Base-by-base conservation (phyloP, 2,113 vertebrate genomes). In the Corythaixoides concolor region DNA sequence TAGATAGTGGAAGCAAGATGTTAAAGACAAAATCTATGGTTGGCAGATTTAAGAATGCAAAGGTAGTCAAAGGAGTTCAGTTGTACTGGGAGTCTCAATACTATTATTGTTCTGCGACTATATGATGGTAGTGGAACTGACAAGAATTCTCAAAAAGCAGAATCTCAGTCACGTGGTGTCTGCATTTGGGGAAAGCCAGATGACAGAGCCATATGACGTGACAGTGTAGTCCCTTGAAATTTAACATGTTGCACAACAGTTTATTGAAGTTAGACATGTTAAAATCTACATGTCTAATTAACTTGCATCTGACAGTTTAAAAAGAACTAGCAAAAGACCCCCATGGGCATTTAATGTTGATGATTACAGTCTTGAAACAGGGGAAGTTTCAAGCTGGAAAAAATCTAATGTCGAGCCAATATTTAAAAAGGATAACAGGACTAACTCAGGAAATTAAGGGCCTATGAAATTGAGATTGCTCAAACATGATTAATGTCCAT, bases 401-500 rank as follows among this genome's bases (percentile, higher is more conserved):
- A 80, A 86, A 80, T 55, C 35, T 67, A 23, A 74, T 70, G 9
- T 87, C 76, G 37, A 84, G 45, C 22, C 64, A 88, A 18, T 81
- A 59, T 90, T 84, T 73, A 35, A 76, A 90, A 93, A 70, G 59
- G 1, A 28, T 56, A 84, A 59, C 32, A 39, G 27, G 50, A 74
- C 19, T 59, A 68, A 70, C 5, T 58, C 41, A 23, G 23, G 33
- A 93, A 79, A 97, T 94, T 60, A 94, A 69, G 17, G 56, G 6
- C 23, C 60, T 89, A 63, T 85, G 52, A 85, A 75, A 45, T 7
- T 63, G 49, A 85, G 39, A 75, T 85, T 95, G 82, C 78, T 90
- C 64, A 82, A 91, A 89, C 39, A 85, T 60, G 94, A 56, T 91
- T 93, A 85, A 52, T 82, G 58, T 60, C 78, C 55, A 78, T 85